phyloP scores from a whole-genome alignment of 2,797 vertebrate species.

The Poecilia wingei region DNA sequence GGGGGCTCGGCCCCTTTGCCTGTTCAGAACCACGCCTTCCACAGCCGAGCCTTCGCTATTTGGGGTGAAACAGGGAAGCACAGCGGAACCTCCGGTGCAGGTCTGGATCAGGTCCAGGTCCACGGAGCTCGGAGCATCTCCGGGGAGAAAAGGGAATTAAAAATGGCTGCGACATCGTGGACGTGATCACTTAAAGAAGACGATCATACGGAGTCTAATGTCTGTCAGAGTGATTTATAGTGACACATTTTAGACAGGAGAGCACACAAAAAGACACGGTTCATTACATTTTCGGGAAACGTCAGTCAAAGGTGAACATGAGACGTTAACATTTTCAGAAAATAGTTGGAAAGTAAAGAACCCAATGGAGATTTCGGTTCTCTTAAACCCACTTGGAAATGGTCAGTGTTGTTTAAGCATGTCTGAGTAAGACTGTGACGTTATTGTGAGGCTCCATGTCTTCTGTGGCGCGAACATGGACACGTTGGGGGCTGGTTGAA shows the following conservation, averaged over 20 bases:
- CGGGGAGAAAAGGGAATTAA: slow-evolving; percentile 30
- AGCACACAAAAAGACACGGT: background rate
- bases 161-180: background rate
- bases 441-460: background rate
- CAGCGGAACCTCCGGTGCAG: slow-evolving; percentile 63
- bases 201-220: background rate
- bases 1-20: slow-evolving; percentile 38
- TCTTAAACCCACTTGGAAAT: background rate
- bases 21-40: slow-evolving; percentile 66
- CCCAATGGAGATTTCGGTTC: background rate
- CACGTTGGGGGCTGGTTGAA: background rate
- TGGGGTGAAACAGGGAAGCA: slow-evolving; percentile 59
- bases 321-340: background rate
- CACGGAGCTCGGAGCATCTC: slow-evolving; percentile 33
- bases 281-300: background rate
- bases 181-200: background rate
- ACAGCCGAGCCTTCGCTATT: slow-evolving; percentile 27
- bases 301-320: background rate
- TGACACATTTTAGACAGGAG: background rate
- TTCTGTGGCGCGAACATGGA: background rate
- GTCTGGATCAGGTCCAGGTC: slow-evolving; percentile 53
- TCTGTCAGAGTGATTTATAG: background rate
- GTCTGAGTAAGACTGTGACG: background rate
- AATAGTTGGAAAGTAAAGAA: background rate
- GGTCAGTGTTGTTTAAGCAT: background rate